phyloP scores from a whole-genome alignment of 1,140 invertebrate species.

The Trachymyrmex cornetzi region DNA sequence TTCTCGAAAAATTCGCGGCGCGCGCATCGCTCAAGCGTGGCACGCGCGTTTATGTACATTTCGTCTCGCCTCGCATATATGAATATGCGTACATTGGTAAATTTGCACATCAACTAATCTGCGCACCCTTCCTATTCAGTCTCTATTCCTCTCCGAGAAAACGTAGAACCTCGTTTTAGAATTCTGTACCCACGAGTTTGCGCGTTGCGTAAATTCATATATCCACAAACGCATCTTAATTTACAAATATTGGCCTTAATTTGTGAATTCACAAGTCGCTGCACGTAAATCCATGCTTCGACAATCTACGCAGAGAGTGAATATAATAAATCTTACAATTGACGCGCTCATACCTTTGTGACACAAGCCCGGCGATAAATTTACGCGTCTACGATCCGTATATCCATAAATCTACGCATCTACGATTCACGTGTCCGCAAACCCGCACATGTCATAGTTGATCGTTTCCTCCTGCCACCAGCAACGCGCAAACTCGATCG shows the following conservation, averaged over 20 bases:
- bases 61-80: not conserved
- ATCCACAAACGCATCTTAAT: not conserved
- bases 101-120: constrained; percentile 1
- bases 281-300: too few species aligned
- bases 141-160: not conserved
- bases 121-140: not conserved
- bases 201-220: not conserved
- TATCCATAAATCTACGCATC: constrained; percentile 32
- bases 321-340: constrained; percentile 14
- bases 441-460: constrained; percentile 26
- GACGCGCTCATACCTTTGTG: not conserved
- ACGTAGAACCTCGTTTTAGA: too few species aligned
- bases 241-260: not conserved
- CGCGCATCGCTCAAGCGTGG: not conserved
- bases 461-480: not conserved
- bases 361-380: constrained; percentile 12
- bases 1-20: not conserved
- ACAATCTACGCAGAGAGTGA: not conserved
- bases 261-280: not conserved
- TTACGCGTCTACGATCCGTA: constrained; percentile 19
- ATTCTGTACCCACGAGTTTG: not conserved
- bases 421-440: constrained; percentile 13
- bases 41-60: not conserved
- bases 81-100: not conserved
- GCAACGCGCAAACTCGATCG: not conserved